A percentile compares a stretch with the other conserved stretches of the same genome.
Conservation (phyloP, 53 echinoderm and acorn worm species). For the Apostichopus leukothele region DNA sequence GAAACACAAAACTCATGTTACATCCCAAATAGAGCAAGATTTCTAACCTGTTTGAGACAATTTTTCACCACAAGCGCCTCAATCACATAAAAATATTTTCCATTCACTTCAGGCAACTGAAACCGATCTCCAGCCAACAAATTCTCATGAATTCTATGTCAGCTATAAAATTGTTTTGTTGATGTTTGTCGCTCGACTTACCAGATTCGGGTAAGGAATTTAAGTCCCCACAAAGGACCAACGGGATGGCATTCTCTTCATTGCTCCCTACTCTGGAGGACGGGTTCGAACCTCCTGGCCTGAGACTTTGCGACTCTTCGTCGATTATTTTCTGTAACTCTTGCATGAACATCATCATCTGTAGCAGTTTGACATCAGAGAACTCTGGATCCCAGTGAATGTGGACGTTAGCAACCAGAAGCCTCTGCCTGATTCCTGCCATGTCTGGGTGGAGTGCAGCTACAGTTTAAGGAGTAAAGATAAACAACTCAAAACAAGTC, state of each 20-base stretch:
- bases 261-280: slow-evolving; percentile 37
- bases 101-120: neutral
- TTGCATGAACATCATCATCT: slow-evolving; percentile 99
- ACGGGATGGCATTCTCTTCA: slow-evolving; percentile 56
- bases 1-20: too few relatives aligned
- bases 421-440: slow-evolving; percentile 68
- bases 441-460: slow-evolving; percentile 62
- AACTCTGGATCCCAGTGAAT: slow-evolving; percentile 99
- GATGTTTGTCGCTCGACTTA: slow-evolving; percentile 29
- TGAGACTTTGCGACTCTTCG: slow-evolving; percentile 85
- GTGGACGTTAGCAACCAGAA: slow-evolving; percentile 92
- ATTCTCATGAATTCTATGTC: neutral
- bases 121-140: neutral
- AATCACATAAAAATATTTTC: neutral
- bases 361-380: slow-evolving; percentile 96
- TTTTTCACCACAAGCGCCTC: too few relatives aligned
- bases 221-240: slow-evolving; percentile 93
- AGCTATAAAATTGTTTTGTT: neutral
- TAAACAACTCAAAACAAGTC: too few relatives aligned
- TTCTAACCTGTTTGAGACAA: too few relatives aligned
- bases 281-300: slow-evolving; percentile 75
- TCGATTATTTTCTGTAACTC: slow-evolving; percentile 93
- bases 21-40: too few relatives aligned
- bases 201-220: slow-evolving; percentile 99
- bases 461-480: neutral